These are phyloP conservation scores for Lampris megalopsis DNA, from an alignment of 2,113 vertebrate species.

Conservation along the genomic window DNA sequence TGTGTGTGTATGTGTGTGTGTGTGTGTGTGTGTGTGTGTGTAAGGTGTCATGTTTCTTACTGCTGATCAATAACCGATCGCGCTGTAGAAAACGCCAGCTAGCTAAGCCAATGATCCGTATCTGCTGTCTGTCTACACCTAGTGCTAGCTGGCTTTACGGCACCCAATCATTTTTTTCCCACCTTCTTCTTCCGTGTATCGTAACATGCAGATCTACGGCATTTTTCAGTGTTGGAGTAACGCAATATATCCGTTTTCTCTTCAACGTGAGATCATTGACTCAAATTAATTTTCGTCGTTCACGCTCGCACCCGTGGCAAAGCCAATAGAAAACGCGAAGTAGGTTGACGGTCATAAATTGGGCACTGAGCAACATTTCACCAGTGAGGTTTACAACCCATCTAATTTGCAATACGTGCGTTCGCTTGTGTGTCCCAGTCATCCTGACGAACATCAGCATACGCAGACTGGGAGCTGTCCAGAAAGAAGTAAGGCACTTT, in stretches of 20 bases:
- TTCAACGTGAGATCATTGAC: not conserved
- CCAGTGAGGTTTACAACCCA: too few species aligned
- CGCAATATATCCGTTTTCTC: conserved; percentile 15
- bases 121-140: conserved; percentile 67
- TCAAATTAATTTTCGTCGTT: not conserved
- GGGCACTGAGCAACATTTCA: too few species aligned
- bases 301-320: not conserved
- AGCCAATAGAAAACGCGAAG: not conserved
- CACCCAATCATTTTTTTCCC: conserved; percentile 23
- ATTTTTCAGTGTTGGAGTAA: conserved; percentile 7
- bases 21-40: conserved; percentile 2
- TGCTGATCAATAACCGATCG: conserved; percentile 20
- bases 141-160: conserved; percentile 53
- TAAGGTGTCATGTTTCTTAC: conserved; percentile 30
- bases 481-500: conserved; percentile 58
- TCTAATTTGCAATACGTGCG: too few species aligned
- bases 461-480: conserved; percentile 60
- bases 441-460: conserved; percentile 1
- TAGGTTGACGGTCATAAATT: too few species aligned
- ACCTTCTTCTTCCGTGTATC: not conserved
- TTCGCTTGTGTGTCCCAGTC: too few species aligned
- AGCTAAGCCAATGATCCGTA: conserved; percentile 58
- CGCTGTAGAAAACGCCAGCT: conserved; percentile 34
- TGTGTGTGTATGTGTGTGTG: too few species aligned
- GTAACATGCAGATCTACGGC: conserved; percentile 35